Percentiles rank a stretch among this genome's conserved stretches.
phyloP scores from a whole-genome alignment of 2,797 vertebrate species.

The Megaceryle alcyon region DNA sequence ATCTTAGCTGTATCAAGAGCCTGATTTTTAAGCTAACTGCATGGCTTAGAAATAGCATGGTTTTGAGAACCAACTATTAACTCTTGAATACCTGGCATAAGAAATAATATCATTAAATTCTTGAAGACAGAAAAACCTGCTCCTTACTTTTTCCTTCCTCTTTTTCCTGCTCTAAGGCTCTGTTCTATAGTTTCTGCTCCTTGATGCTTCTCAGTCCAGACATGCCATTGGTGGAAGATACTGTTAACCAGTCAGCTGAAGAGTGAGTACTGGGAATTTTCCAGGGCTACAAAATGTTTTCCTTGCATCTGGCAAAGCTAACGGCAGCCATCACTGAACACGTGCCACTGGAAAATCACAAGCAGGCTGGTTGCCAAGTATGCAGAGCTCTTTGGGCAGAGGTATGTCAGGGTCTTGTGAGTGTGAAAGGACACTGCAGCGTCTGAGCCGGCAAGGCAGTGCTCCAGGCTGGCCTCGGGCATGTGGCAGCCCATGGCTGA shows the following conservation, averaged over 20 bases:
- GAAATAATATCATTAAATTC: background rate
- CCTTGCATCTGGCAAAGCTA: slow-evolving; percentile 18
- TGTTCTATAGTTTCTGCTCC: background rate
- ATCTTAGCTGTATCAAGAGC: background rate
- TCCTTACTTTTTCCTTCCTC: background rate
- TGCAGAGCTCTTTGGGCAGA: background rate
- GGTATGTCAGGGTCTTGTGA: background rate
- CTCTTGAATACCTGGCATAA: background rate
- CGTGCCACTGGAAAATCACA: slow-evolving; percentile 65
- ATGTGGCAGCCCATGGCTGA: background rate
- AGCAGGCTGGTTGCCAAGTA: slow-evolving; percentile 6
- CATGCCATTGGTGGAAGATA: background rate
- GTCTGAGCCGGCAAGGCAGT: background rate
- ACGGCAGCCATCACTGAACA: background rate
- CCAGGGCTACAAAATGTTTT: slow-evolving; percentile 51
- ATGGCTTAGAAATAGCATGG: background rate
- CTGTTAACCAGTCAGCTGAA: background rate
- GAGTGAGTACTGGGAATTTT: slow-evolving; percentile 35
- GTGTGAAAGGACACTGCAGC: background rate
- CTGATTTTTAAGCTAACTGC: background rate
- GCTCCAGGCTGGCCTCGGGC: background rate
- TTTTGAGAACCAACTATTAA: background rate
- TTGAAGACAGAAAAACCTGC: background rate
- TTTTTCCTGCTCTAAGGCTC: background rate
- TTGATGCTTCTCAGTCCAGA: background rate